phyloP scores from a whole-genome alignment of 2,888 invertebrate species.

The Caenorhabditis imperialis region DNA sequence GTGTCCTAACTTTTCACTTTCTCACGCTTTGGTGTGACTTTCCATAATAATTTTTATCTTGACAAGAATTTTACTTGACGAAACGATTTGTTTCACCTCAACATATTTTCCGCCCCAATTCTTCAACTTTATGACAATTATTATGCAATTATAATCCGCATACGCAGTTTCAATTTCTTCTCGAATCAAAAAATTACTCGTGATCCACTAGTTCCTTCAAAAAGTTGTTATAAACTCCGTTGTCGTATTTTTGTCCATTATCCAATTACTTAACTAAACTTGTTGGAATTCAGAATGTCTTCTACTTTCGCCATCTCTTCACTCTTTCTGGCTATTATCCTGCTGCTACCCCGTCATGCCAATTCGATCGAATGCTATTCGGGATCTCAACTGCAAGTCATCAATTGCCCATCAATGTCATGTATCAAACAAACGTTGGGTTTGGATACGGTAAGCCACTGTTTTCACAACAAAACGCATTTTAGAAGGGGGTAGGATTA shows the following conservation, averaged over 20 bases:
- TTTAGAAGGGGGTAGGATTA: constrained; percentile 9
- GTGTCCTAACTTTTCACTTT: constrained; percentile 2
- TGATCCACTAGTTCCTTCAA: background rate
- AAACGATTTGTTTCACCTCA: too few species aligned
- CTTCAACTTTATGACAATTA: too few species aligned
- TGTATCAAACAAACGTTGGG: constrained; percentile 77
- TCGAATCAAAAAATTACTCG: constrained; percentile 1
- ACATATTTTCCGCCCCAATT: too few species aligned
- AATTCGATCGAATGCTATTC: constrained; percentile 74
- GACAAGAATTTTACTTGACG: too few species aligned
- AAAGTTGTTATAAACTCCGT: background rate
- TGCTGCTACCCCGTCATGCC: constrained; percentile 9
- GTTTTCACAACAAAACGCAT: constrained; percentile 18
- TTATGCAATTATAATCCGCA: too few species aligned
- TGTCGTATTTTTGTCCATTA: constrained; percentile 6
- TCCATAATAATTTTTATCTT: too few species aligned
- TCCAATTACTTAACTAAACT: constrained; percentile 1
- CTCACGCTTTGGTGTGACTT: too few species aligned
- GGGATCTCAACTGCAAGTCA: constrained; percentile 73
- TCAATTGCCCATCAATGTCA: constrained; percentile 74
- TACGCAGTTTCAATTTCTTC: too few species aligned
- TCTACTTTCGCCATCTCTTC: background rate
- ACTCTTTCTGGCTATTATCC: constrained; percentile 10
- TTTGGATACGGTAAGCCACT: constrained; percentile 72
- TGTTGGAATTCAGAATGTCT: constrained; percentile 9